Percentiles rank a stretch among this genome's conserved stretches.
Conservation (phyloP, 2,113 vertebrate genomes). For the Pontoporia blainvillei region DNA sequence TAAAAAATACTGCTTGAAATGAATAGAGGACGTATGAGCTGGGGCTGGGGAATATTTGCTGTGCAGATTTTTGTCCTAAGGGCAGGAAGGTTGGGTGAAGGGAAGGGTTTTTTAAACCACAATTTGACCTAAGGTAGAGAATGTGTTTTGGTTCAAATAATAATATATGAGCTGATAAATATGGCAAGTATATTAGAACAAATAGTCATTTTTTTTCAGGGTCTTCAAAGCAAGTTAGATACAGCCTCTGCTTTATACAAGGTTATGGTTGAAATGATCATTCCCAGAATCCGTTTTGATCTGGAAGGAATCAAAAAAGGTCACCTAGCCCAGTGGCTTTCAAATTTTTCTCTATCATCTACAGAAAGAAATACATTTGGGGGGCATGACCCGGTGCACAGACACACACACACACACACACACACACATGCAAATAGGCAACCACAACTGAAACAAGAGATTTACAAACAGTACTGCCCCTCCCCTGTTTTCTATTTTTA, state of each 20-base stretch:
- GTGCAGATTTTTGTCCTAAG: neutral
- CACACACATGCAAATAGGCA: neutral
- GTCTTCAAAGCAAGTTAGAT: neutral
- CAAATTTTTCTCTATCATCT: neutral
- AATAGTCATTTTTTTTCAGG: conserved; percentile 4
- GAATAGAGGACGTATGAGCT: neutral
- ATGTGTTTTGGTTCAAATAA: neutral
- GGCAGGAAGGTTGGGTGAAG: neutral
- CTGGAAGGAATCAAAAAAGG: neutral
- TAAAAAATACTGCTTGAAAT: conserved; percentile 8
- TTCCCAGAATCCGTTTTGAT: neutral
- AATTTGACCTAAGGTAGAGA: neutral
- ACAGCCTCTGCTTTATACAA: neutral
- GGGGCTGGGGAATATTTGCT: neutral
- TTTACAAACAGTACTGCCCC: neutral
- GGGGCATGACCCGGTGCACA: neutral
- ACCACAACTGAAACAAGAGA: neutral
- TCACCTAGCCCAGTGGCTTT: neutral
- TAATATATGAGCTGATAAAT: neutral
- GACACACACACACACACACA: neutral
- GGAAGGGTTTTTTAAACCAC: neutral
- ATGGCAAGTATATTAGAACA: neutral
- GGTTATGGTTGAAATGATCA: conserved; percentile 1
- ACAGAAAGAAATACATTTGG: neutral
- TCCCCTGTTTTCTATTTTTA: neutral